Base-by-base conservation (phyloP, 2,888 invertebrate species). In the Xanthia togata region DNA sequence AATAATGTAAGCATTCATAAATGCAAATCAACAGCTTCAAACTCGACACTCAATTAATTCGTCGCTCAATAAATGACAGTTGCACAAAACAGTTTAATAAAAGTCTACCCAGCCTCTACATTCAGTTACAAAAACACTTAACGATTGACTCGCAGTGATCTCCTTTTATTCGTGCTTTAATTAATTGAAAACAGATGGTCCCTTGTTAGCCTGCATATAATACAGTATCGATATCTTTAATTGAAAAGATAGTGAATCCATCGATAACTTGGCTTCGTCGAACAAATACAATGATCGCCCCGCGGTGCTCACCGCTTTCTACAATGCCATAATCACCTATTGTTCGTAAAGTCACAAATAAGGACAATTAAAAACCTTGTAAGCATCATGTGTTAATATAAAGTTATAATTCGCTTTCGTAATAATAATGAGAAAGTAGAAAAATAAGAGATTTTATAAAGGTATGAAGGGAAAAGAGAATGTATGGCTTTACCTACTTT, bases 171-270 rank as follows among this genome's bases (percentile, higher is more conserved):
- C 93, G 90, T 89, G 89, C 86, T 88, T 92, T 94, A 95, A 96
- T 96, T 95, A 95, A 96, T 95, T 92, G 94, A 93, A 94, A 94
- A 96, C 96, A 96, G 95, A 96, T 96, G 95, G 93, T 93, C 90
- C 93, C 96, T 96, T 95, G 96, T 96, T 96, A 96, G 93, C 88
- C 89, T 85, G 89, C 90, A 89, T 83, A 91, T 92, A 90, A 91
- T 90, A 90, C 89, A 82, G 90, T 93, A 94, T 94, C 91, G 93
- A 93, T 94, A 89, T 78, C 81, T 94, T 92, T 95, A 96, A 96
- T 96, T 95, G 96, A 96, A 95, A 94, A 91, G 93, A 93, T 92
- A 88, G 89, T 91, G 83, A 84, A 82, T 87, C 91, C 87, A 92
- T 92, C 93, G 93, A 94, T 95, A 93, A 91, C 89, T 90, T 87